Evolutionary conservation across 2,888 invertebrate genomes (phyloP).

Genomic region (Synanthedon myopaeformis): DNA sequence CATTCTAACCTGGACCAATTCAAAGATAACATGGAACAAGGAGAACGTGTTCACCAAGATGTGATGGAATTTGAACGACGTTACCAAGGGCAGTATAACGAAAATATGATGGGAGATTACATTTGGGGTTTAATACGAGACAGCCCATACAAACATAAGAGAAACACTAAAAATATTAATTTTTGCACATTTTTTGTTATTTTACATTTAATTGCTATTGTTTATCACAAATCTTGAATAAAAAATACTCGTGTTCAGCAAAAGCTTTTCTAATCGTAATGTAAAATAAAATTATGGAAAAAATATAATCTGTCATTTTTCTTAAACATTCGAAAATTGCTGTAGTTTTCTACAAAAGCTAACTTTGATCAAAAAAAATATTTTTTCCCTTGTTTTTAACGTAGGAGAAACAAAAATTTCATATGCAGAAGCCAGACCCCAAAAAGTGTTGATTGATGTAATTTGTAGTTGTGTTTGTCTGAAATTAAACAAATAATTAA

Average conservation of each 20-base stretch:
- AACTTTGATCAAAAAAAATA: background rate
- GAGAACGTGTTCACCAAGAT: conserved; percentile 7
- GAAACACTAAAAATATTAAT: background rate
- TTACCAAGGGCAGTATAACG: conserved; percentile 3
- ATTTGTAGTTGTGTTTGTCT: too few relatives aligned
- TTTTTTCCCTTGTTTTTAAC: background rate
- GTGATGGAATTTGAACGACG: conserved; percentile 4
- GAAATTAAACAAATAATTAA: too few relatives aligned
- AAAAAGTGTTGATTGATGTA: background rate
- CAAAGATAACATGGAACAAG: conserved; percentile 8
- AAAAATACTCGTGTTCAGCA: too few relatives aligned
- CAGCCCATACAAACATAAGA: too few relatives aligned
- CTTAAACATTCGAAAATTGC: too few relatives aligned
- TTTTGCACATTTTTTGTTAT: background rate
- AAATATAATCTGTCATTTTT: background rate
- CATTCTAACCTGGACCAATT: conserved; percentile 8
- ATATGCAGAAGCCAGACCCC: background rate
- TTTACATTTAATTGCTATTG: background rate
- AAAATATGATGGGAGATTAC: background rate
- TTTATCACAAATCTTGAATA: background rate
- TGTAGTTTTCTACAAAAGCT: background rate
- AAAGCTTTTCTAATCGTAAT: too few relatives aligned
- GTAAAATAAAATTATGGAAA: too few relatives aligned
- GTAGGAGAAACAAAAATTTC: background rate
- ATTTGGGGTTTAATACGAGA: background rate